These are phyloP conservation scores for Vidua macroura DNA, from an alignment of 2,113 vertebrate species.

Conservation along the genomic window DNA sequence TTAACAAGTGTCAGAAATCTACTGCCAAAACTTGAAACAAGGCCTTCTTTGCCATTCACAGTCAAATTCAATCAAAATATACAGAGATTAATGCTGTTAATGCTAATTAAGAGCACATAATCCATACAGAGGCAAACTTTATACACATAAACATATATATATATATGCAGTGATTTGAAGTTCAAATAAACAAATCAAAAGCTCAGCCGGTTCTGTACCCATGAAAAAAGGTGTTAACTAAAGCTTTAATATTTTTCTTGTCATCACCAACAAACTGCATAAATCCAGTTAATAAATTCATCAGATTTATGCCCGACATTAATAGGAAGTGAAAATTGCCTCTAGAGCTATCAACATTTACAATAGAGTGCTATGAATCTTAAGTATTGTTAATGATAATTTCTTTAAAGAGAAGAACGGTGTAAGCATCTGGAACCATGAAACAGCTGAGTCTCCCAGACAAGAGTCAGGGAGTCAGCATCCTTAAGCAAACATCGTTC, in stretches of 20 bases:
- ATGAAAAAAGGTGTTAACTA: not conserved
- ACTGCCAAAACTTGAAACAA: not conserved
- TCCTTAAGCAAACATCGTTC: not conserved
- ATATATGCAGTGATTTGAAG: not conserved
- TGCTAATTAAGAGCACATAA: not conserved
- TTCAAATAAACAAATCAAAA: constrained; percentile 41
- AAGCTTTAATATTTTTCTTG: constrained; percentile 30
- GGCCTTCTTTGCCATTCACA: not conserved
- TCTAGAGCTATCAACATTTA: constrained; percentile 11
- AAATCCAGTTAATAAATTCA: constrained; percentile 39
- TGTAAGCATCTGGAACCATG: not conserved
- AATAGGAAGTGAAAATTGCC: constrained; percentile 53
- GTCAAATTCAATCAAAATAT: not conserved
- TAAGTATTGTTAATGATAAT: constrained; percentile 28
- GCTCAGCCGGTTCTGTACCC: not conserved
- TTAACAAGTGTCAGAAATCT: not conserved
- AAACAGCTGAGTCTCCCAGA: not conserved
- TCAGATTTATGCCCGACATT: constrained; percentile 28
- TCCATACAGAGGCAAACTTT: not conserved
- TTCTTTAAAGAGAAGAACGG: not conserved
- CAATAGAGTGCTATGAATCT: not conserved
- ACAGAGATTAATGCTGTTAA: not conserved
- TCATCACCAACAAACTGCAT: constrained; percentile 25
- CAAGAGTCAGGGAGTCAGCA: not conserved
- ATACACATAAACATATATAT: not conserved